These are phyloP conservation scores for Dryomyza anilis DNA, from an alignment of 2,888 invertebrate genomes.

Conservation along the genomic window DNA sequence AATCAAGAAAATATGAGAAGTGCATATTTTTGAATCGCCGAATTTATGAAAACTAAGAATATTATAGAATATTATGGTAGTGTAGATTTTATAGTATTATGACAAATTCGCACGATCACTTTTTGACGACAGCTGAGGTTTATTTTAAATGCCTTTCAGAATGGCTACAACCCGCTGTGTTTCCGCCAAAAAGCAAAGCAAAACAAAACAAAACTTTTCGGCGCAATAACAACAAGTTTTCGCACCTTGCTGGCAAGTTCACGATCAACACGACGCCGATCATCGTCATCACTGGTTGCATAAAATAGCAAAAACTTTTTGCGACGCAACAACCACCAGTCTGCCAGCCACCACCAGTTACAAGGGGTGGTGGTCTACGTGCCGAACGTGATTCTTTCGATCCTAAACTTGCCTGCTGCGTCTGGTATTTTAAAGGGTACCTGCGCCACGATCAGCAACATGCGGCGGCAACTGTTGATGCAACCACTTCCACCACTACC, in stretches of 20 bases:
- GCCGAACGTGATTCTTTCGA: neutral
- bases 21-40: too few relatives aligned
- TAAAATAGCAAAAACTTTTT: neutral
- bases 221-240: constrained; percentile 33
- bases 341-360: constrained; percentile 1
- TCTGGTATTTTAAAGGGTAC: constrained; percentile 37
- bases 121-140: constrained; percentile 2
- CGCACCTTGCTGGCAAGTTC: constrained; percentile 33
- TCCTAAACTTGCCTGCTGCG: constrained; percentile 21
- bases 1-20: too few relatives aligned
- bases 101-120: too few relatives aligned
- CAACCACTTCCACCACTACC: neutral
- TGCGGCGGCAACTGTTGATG: neutral
- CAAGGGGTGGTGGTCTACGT: neutral
- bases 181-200: too few relatives aligned
- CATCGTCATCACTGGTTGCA: neutral
- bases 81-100: too few relatives aligned
- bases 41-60: too few relatives aligned
- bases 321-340: neutral
- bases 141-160: neutral
- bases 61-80: too few relatives aligned
- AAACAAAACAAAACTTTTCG: neutral
- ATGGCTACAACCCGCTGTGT: too few relatives aligned
- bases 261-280: too few relatives aligned
- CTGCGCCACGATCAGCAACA: constrained; percentile 30